Conservation (phyloP, 2,888 invertebrate species). For the Watsonalla cultraria region DNA sequence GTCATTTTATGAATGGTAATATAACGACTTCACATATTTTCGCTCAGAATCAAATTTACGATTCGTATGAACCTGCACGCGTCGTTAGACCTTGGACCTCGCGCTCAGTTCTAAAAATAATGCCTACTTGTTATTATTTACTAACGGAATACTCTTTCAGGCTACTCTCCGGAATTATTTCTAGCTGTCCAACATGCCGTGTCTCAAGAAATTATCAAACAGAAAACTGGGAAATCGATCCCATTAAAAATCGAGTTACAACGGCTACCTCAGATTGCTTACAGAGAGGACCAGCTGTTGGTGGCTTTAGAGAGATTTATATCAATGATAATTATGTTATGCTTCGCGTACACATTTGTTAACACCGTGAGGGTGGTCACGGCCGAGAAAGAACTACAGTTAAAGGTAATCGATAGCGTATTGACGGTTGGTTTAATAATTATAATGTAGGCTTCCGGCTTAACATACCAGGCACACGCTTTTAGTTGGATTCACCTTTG, state of each 20-base stretch:
- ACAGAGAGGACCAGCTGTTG: conserved; percentile 83
- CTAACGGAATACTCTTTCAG: conserved; percentile 50
- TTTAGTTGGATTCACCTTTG: not conserved
- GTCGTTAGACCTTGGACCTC: not conserved
- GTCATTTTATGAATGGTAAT: no score
- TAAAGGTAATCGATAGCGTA: conserved; percentile 76
- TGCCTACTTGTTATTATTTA: conserved; percentile 18
- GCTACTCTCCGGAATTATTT: conserved; percentile 68
- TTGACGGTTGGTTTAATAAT: no score
- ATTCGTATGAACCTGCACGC: not conserved
- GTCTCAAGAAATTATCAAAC: conserved; percentile 62
- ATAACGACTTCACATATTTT: no score
- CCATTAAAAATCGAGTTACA: conserved; percentile 73
- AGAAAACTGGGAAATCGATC: conserved; percentile 49
- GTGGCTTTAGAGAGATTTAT: conserved; percentile 83
- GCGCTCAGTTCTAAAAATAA: not conserved
- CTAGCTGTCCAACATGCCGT: conserved; percentile 64
- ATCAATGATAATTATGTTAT: conserved; percentile 88
- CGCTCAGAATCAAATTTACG: no score
- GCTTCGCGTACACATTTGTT: conserved; percentile 89
- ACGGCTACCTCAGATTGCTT: conserved; percentile 86
- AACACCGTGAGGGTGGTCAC: conserved; percentile 88
- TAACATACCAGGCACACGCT: not conserved
- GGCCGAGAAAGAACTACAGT: conserved; percentile 86
- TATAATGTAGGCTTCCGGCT: not conserved